Evolutionary conservation across 35 echinoderm and acorn worm genomes (phyloP).

Genomic region (Patiria miniata): DNA sequence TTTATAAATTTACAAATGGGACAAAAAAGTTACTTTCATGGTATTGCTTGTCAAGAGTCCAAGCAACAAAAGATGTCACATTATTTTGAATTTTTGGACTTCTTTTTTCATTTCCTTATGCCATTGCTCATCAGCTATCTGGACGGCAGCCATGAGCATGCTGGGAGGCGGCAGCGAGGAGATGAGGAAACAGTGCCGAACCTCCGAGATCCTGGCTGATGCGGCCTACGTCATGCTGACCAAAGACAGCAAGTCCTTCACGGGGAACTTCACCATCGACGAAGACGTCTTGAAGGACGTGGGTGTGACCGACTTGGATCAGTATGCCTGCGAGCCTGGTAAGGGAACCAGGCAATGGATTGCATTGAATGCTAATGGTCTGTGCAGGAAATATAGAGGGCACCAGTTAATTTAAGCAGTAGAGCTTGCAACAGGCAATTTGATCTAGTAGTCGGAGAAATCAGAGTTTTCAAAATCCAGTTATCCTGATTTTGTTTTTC

Average conservation of each 20-base stretch:
- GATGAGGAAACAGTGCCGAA: constrained; percentile 66
- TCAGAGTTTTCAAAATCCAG: too few relatives aligned
- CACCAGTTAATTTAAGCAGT: too few relatives aligned
- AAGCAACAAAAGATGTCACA: too few relatives aligned
- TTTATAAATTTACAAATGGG: too few relatives aligned
- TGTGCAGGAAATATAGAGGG: too few relatives aligned
- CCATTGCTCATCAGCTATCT: constrained; percentile 69
- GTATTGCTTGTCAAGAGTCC: too few relatives aligned
- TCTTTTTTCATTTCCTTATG: neutral
- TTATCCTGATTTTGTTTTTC: too few relatives aligned
- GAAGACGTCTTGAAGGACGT: constrained; percentile 76
- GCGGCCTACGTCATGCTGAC: constrained; percentile 87
- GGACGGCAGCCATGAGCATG: constrained; percentile 93
- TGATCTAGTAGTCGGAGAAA: too few relatives aligned
- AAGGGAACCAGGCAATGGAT: neutral
- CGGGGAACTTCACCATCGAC: constrained; percentile 94
- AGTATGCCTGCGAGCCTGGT: constrained; percentile 89
- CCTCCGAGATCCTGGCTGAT: constrained; percentile 80
- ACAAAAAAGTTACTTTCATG: too few relatives aligned
- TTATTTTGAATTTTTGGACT: neutral
- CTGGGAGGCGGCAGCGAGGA: constrained; percentile 54
- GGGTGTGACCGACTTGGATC: constrained; percentile 76
- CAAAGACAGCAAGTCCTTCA: constrained; percentile 86
- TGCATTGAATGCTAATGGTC: neutral
- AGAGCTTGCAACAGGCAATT: too few relatives aligned